Conservation (phyloP, 2,113 vertebrate species). For the Microtus richardsoni region DNA sequence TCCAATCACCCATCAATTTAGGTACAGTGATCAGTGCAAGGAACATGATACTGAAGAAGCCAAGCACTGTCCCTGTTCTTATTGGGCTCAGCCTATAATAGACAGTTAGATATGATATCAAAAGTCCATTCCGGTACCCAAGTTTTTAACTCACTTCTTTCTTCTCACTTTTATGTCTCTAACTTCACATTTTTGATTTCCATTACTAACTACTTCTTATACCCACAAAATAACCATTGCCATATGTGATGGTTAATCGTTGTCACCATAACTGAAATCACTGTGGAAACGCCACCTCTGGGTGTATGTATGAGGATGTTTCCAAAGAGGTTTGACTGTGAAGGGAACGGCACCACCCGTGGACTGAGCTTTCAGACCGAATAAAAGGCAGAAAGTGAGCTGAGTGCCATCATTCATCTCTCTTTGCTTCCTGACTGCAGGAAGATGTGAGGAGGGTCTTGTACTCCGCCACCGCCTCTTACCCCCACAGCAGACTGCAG, state of each 20-base stretch:
- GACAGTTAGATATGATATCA: neutral
- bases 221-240: neutral
- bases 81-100: neutral
- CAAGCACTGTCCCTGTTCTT: neutral
- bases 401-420: too few species aligned
- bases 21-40: neutral
- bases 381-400: neutral
- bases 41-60: neutral
- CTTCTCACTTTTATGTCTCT: neutral
- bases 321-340: neutral
- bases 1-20: neutral
- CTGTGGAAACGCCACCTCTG: neutral
- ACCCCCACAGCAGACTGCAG: neutral
- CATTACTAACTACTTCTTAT: neutral
- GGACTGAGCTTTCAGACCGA: neutral
- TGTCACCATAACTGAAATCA: too few species aligned
- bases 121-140: neutral
- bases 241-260: neutral
- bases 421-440: neutral
- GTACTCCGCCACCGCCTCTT: too few species aligned
- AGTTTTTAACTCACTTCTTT: neutral
- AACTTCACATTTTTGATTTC: neutral
- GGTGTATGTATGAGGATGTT: neutral
- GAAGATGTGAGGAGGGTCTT: neutral
- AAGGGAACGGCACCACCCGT: neutral